These are phyloP conservation scores for Vulpes ferrilata DNA, from an alignment of 2,113 vertebrate species.

Conservation along the genomic window DNA sequence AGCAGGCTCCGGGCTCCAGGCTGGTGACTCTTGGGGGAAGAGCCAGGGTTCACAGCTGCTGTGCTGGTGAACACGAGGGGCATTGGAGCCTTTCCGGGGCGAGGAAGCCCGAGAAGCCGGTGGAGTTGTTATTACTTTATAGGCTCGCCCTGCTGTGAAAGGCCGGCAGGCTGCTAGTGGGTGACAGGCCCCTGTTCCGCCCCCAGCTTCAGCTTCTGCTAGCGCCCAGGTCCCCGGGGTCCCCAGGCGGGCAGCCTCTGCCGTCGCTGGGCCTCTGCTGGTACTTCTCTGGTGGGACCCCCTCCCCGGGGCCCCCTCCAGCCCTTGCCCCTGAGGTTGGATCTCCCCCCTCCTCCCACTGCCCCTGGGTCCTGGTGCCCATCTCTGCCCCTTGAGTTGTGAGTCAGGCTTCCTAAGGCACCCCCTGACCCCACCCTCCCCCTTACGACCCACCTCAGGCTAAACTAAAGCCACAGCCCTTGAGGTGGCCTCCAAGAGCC, in stretches of 20 bases:
- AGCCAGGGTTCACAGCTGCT: neutral
- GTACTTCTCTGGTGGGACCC: fast-evolving
- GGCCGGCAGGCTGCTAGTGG: neutral
- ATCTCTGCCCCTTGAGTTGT: fast-evolving
- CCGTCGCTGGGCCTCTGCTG: fast-evolving
- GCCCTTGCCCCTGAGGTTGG: neutral
- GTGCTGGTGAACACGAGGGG: fast-evolving
- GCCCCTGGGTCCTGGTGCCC: fast-evolving
- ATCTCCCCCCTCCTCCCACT: no score
- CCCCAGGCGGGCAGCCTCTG: neutral
- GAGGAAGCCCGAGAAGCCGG: fast-evolving
- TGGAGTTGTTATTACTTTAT: fast-evolving
- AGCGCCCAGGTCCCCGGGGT: neutral
- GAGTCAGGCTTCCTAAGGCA: neutral
- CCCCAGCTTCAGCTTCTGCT: neutral
- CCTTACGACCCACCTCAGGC: neutral
- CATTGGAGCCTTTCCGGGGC: fast-evolving
- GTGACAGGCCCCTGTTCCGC: neutral
- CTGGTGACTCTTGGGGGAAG: fast-evolving
- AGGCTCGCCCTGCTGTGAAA: neutral
- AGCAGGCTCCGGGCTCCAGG: fast-evolving
- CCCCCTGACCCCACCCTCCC: neutral
- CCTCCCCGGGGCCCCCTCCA: fast-evolving
- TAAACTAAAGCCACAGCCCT: neutral
- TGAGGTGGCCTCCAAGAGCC: neutral